These are phyloP conservation scores for Halocaridina rubra DNA, from an alignment of 2,888 invertebrate genomes.

Conservation along the genomic window DNA sequence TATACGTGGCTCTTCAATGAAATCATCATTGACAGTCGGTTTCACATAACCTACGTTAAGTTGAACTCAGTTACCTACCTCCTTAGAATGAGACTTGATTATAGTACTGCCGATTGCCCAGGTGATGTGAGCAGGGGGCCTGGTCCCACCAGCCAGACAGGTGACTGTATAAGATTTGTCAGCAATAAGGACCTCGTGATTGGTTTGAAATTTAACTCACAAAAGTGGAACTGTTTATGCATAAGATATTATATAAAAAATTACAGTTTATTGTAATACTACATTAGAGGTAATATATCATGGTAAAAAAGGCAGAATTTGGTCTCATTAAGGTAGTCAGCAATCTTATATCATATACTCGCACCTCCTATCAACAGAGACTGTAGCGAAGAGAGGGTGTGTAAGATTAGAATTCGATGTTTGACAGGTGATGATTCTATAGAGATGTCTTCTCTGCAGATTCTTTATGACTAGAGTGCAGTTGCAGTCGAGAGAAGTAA, in stretches of 20 bases:
- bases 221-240: constrained; percentile 12
- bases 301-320: too few species aligned
- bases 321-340: too few species aligned
- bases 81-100: too few species aligned
- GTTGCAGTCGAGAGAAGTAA: not conserved
- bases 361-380: constrained; percentile 32
- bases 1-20: too few species aligned
- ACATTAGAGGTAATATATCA: too few species aligned
- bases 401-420: constrained; percentile 23
- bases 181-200: not conserved
- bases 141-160: not conserved
- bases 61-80: too few species aligned
- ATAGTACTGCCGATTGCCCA: not conserved
- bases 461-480: constrained; percentile 21
- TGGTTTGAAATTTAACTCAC: not conserved
- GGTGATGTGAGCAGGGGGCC: not conserved
- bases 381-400: not conserved
- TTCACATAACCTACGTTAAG: too few species aligned
- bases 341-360: too few species aligned
- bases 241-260: too few species aligned
- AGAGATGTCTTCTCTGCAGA: not conserved
- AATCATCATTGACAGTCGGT: too few species aligned
- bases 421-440: constrained; percentile 13
- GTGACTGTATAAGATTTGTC: not conserved
- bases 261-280: too few species aligned